Evolutionary conservation across 2,113 vertebrate species (phyloP).

Genomic region (Toxotes jaculatrix): DNA sequence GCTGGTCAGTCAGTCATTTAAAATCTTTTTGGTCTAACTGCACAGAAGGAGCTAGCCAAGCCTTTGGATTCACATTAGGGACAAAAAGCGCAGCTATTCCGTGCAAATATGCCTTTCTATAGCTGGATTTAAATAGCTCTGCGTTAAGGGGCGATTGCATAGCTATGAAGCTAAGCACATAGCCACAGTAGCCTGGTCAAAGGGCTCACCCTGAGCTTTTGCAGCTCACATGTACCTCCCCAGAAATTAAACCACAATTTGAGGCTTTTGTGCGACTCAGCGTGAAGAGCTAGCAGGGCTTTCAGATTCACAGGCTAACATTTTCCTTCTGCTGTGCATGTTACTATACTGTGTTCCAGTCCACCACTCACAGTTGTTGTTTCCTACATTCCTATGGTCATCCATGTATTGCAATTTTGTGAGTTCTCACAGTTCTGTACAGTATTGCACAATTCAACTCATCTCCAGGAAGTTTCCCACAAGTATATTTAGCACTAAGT

Average conservation of each 20-base stretch:
- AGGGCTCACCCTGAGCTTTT: background rate
- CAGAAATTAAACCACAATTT: background rate
- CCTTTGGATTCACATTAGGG: background rate
- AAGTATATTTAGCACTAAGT: slow-evolving; percentile 30
- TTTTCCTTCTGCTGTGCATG: slow-evolving; percentile 46
- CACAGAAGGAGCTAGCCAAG: too few relatives aligned
- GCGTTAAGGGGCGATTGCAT: background rate
- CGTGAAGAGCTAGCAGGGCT: background rate
- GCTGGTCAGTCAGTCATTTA: background rate
- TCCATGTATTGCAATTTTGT: slow-evolving; percentile 71
- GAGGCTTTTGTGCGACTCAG: background rate
- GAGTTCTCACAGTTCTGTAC: slow-evolving; percentile 73
- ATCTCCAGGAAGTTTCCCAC: slow-evolving; percentile 33
- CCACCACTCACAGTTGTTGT: slow-evolving; percentile 54
- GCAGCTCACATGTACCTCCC: background rate
- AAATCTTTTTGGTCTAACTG: background rate
- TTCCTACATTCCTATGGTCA: slow-evolving; percentile 82
- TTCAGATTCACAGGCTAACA: slow-evolving; percentile 37
- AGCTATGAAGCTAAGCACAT: background rate
- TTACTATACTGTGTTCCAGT: slow-evolving; percentile 35
- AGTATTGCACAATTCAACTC: slow-evolving; percentile 79
- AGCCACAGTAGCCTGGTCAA: background rate
- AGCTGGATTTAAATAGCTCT: background rate
- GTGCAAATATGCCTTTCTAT: background rate
- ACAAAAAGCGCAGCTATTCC: background rate